Evolutionary conservation across 2,888 invertebrate genomes (phyloP), one percentile per base, ranked within the genome.

Genomic region (Erebia ligea): DNA sequence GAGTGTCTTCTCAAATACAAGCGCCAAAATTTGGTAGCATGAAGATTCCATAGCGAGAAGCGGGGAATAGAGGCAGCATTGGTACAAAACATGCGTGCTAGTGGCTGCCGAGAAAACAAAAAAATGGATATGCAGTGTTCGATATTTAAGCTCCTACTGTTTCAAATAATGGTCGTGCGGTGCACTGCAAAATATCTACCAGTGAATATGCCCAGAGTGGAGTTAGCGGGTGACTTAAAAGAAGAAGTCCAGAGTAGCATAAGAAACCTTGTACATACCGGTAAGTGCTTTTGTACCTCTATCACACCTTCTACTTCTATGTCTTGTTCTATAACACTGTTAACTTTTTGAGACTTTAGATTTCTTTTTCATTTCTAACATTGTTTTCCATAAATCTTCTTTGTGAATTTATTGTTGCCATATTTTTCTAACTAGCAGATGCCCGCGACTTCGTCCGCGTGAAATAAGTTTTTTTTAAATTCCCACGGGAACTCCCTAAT

Each of bases 41-140:
- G 80, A 68, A 75, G 74, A 77, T 75, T 67, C 76, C 77, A 68
- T 81, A 81, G 77, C 73, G 65, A 72, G 73, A 62, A 25, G 42
- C 57, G 68, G 69, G 67, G 72, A 74, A 70, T 68, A 68, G 76
- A 75, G 76, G 75, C 79, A 75, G 78, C 78, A 76, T 76, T 76
- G 77, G 80, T 83, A 79, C 82, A 81, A 73, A 84, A 82, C 78
- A 90, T 91, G 91, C 80, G 83, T 82, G 80, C 79, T 76, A 82
- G 85, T 80, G 86, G 84, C 82, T 83, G 77, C 83, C 81, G 84
- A 82, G 85, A 87, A 83, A 81, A 87, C 68, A 85, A 81, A 83
- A 92, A 88, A 79, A 91, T 91, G 91, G 87, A 89, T 80, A 86
- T 90, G 84, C 84, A 87, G 85, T 90, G 89, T 88, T 85, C 86